Percentiles rank a stretch among this genome's conserved stretches.
Evolutionary conservation across 1,140 invertebrate species (phyloP).

Genomic region (Cherax destructor): DNA sequence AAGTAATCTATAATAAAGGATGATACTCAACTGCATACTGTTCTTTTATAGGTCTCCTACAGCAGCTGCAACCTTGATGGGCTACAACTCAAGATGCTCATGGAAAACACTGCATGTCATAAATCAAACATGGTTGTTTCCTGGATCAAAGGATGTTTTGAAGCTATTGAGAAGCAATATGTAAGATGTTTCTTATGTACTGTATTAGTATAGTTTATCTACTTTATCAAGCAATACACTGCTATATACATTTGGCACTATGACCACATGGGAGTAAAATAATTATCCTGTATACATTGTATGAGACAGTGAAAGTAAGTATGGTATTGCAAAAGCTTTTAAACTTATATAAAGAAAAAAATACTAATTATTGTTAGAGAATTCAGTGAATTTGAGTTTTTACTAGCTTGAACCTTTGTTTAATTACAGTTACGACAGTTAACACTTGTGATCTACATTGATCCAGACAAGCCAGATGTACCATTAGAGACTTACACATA

Average conservation of each 20-base stretch:
- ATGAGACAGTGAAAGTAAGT: neutral
- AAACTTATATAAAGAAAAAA: neutral
- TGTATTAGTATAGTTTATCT: neutral
- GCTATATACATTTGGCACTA: neutral
- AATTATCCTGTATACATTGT: neutral
- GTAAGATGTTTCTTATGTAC: slow-evolving; percentile 10
- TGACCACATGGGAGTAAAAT: neutral
- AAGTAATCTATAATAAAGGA: neutral
- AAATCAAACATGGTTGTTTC: slow-evolving; percentile 38
- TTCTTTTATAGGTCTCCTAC: slow-evolving; percentile 24
- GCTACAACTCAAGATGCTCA: slow-evolving; percentile 36
- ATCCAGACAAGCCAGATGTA: slow-evolving; percentile 14
- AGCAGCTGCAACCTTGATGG: slow-evolving; percentile 34
- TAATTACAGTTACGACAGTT: slow-evolving; percentile 38
- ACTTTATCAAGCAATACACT: neutral
- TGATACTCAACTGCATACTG: neutral
- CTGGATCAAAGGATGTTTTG: slow-evolving; percentile 46
- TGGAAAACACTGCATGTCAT: slow-evolving; percentile 14
- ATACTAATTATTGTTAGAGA: neutral
- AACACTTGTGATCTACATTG: slow-evolving; percentile 17
- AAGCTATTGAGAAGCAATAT: slow-evolving; percentile 55
- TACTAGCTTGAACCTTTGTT: neutral
- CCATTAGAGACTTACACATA: slow-evolving; percentile 39
- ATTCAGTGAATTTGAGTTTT: neutral
- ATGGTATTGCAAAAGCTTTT: too few species aligned